Evolutionary conservation across 1,140 invertebrate species (phyloP).

Genomic region (Pseudobourletiella spinata): DNA sequence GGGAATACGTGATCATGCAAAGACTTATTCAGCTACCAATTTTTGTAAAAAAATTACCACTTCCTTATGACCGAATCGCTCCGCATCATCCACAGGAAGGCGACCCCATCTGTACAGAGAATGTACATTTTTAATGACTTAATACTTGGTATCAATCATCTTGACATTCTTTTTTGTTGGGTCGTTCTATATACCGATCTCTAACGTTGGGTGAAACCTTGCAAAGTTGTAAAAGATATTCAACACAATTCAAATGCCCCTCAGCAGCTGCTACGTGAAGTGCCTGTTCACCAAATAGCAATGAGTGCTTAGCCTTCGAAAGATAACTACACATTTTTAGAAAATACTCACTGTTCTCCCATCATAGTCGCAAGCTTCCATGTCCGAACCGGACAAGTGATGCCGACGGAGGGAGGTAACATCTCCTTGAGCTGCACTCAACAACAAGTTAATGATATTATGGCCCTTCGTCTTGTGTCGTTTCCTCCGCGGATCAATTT

Average conservation of each 20-base stretch:
- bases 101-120: constrained; percentile 69
- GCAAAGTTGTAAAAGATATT: constrained; percentile 74
- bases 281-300: constrained; percentile 42
- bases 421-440: constrained; percentile 87
- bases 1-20: too few relatives aligned
- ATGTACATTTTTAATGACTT: not conserved
- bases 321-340: not conserved
- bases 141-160: not conserved
- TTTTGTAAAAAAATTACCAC: constrained; percentile 55
- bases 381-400: constrained; percentile 84
- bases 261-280: constrained; percentile 84
- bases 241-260: constrained; percentile 76
- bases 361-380: constrained; percentile 83
- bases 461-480: constrained; percentile 84
- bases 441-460: constrained; percentile 85
- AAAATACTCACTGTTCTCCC: constrained; percentile 48
- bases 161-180: not conserved
- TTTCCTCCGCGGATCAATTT: constrained; percentile 81
- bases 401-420: constrained; percentile 82
- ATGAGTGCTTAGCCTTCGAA: not conserved
- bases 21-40: too few relatives aligned
- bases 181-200: constrained; percentile 43
- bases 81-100: constrained; percentile 75
- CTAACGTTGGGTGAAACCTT: constrained; percentile 65
- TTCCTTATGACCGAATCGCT: constrained; percentile 63